phyloP scores from a whole-genome alignment of 2,797 vertebrate genomes.

The Emydoidea blandingii region DNA sequence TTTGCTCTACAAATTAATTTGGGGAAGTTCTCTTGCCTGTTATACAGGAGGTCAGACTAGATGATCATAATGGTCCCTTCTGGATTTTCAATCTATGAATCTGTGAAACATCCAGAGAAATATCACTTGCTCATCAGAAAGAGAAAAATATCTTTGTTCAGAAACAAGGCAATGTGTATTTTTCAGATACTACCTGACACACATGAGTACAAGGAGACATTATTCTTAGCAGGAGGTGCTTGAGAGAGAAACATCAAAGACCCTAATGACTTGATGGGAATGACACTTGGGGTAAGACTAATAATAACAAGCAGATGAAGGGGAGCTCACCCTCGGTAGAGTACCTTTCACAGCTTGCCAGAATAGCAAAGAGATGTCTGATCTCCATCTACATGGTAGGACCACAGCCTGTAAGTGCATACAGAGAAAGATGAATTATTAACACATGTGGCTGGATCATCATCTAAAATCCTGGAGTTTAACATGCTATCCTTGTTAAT shows the following conservation, averaged over 20 bases:
- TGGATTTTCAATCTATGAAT: not conserved
- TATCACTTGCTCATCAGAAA: not conserved
- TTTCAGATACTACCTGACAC: not conserved
- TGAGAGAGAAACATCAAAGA: not conserved
- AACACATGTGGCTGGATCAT: not conserved
- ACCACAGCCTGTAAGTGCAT: not conserved
- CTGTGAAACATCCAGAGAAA: not conserved
- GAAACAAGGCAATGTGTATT: rapidly evolving
- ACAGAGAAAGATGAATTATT: not conserved
- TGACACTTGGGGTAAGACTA: not conserved
- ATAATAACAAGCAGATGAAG: not conserved
- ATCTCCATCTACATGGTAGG: not conserved
- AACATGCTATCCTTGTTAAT: not conserved
- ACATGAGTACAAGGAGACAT: rapidly evolving
- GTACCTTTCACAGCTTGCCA: not conserved
- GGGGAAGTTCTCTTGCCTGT: not conserved
- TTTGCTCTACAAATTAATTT: not conserved
- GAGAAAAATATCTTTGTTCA: rapidly evolving
- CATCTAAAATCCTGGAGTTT: not conserved
- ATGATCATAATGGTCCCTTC: not conserved
- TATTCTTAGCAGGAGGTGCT: not conserved
- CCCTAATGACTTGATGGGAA: not conserved
- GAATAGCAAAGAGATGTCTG: not conserved
- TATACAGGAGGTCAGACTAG: not conserved
- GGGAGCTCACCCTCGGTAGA: not conserved